A percentile compares a stretch with the other conserved stretches of the same genome.
These are phyloP conservation scores for Propithecus coquereli DNA, from an alignment of 2,113 vertebrate genomes.

Conservation along the genomic window DNA sequence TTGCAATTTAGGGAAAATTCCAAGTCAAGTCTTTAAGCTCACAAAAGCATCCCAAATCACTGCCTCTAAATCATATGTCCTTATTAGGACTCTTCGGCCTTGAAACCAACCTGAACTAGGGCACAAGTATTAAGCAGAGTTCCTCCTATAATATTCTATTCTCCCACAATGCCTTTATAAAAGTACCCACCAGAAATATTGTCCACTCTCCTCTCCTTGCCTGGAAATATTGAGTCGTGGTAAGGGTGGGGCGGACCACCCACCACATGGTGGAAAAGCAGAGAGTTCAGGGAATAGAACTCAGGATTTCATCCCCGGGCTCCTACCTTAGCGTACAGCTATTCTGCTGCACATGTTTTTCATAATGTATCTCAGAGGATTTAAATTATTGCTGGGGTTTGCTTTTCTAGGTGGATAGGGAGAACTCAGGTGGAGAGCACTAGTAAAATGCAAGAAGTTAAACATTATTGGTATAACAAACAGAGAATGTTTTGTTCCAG, in stretches of 20 bases:
- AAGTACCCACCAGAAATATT: neutral
- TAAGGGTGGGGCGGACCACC: neutral
- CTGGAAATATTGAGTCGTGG: neutral
- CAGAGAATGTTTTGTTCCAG: constrained; percentile 72
- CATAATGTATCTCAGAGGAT: constrained; percentile 23
- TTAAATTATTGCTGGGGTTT: constrained; percentile 63
- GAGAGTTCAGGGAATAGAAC: neutral
- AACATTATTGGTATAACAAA: constrained; percentile 70
- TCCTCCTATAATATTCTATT: neutral
- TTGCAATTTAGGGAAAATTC: neutral
- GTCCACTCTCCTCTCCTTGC: neutral
- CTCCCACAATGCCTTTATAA: neutral
- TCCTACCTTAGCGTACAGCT: neutral
- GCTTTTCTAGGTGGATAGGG: constrained; percentile 49
- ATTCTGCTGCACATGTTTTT: neutral
- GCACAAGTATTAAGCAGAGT: neutral
- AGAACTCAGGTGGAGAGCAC: constrained; percentile 60
- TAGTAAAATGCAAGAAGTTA: constrained; percentile 66
- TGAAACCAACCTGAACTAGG: neutral
- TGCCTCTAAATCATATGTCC: neutral
- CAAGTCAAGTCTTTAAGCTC: neutral
- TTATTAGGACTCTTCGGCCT: neutral
- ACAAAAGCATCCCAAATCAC: neutral
- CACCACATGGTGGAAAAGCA: neutral
- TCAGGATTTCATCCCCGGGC: neutral